Conservation (phyloP, 2,113 vertebrate genomes). For the Fulmarus glacialis region DNA sequence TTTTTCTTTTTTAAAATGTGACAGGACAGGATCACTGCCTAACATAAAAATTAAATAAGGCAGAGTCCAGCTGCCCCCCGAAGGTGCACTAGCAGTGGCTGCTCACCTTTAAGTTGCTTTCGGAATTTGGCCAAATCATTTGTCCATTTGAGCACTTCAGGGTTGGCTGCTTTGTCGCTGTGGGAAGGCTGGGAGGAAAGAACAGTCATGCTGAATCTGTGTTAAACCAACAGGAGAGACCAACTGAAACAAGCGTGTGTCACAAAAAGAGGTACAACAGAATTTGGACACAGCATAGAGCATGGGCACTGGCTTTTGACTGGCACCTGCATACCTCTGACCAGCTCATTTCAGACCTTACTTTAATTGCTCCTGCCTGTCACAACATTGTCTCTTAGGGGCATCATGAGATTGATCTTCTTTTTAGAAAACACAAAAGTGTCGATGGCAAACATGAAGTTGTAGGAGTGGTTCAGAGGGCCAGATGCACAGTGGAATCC, state of each 20-base stretch:
- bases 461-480: background rate
- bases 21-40: background rate
- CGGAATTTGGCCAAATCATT: conserved; percentile 93
- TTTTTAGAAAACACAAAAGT: background rate
- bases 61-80: background rate
- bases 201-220: background rate
- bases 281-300: background rate
- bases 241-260: background rate
- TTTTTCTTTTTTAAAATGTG: background rate
- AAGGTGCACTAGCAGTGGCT: background rate
- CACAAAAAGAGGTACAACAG: background rate
- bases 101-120: conserved; percentile 93
- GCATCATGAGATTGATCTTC: background rate
- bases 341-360: background rate
- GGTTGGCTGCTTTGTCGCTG: conserved; percentile 92
- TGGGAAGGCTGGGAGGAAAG: conserved; percentile 87
- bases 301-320: background rate
- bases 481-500: background rate
- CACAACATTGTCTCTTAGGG: background rate
- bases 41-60: background rate
- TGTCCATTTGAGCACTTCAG: conserved; percentile 94
- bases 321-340: background rate
- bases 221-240: background rate
- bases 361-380: background rate
- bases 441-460: background rate